Evolutionary conservation across 2,797 vertebrate species (phyloP).

Genomic region (Leptoclinus maculatus): DNA sequence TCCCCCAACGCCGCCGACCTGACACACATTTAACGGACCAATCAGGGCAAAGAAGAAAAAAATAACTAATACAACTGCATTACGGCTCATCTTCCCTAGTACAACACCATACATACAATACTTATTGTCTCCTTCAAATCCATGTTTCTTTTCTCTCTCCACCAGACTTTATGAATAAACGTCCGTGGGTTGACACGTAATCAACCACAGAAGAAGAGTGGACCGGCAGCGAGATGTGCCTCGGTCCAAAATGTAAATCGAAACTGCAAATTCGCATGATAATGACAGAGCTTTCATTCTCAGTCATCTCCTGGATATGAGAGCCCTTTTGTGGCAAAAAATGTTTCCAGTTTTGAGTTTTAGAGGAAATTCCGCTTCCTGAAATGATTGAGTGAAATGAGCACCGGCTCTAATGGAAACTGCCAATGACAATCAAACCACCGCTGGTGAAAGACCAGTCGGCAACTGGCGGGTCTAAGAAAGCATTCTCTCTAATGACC

Average conservation of each 20-base stretch:
- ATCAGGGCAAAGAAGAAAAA: slow-evolving; percentile 2
- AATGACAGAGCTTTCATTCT: slow-evolving; percentile 56
- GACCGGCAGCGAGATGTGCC: background rate
- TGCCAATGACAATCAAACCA: slow-evolving; percentile 36
- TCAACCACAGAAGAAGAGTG: background rate
- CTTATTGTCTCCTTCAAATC: background rate
- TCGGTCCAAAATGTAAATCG: slow-evolving; percentile 52
- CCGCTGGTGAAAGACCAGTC: background rate
- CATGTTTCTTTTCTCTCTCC: background rate
- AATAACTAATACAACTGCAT: background rate
- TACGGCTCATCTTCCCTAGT: background rate
- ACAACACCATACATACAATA: too few relatives aligned
- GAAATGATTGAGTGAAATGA: slow-evolving; percentile 44
- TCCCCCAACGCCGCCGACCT: slow-evolving; percentile 5
- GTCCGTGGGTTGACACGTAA: background rate
- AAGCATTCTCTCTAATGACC: too few relatives aligned
- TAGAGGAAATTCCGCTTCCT: slow-evolving; percentile 56
- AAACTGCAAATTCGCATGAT: slow-evolving; percentile 52
- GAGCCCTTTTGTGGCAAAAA: slow-evolving; percentile 29
- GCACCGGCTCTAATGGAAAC: slow-evolving; percentile 27
- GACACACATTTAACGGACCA: slow-evolving; percentile 46
- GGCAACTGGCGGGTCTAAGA: too few relatives aligned
- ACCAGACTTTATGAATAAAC: background rate
- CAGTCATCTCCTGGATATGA: slow-evolving; percentile 25
- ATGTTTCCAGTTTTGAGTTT: slow-evolving; percentile 53